Base-by-base conservation (phyloP, 2,797 vertebrate genomes). In the Myiotriccus ornatus region DNA sequence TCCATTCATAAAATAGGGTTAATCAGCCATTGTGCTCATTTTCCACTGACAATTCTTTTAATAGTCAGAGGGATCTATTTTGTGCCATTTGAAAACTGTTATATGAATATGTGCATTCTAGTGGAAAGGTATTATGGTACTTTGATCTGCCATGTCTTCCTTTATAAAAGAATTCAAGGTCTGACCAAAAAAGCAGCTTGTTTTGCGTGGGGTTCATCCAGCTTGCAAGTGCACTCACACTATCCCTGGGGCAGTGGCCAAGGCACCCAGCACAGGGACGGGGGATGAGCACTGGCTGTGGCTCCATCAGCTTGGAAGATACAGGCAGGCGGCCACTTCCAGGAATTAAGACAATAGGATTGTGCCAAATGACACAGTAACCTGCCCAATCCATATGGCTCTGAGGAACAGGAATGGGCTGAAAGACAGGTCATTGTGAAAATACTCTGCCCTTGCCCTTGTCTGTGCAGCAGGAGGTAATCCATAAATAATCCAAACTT, bases 1-100 rank as follows among this genome's bases (percentile, higher is more conserved):
- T 78, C 11, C 53, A 57, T 90, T 95, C 78, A 92, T 87, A 92
- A 95, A 95, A 82, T n/a, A 84, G 63, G 63, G 37, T 92, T 90
- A 90, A 87, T 84, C 43, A 73, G 37, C 41, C 27, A 32, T 34
- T 89, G 37, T 84, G 34, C 34, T 90, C 1, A 53, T 94, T 94
- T 93, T 85, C 49, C 68, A 74, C 68, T 55, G 76, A 80, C 77
- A 96, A 73, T 80, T 57, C 34, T 46, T 77, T 84, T 89, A 74
- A 53, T 85, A 84, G 53, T 41, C 73, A 65, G 14, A 73, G 44
- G 25, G 11, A 74, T 8, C 4, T 43, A 49, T 39, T 89, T 73
- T 44, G 5, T 52, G 44, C 67, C 12, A 49, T 82, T 82, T 76
- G 49, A 95, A 74, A 34, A 14, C 14, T 73, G 14, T 34, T 64